These are phyloP conservation scores for Umimayanthus kanabou DNA, from an alignment of 92 coral and sea anemone genomes.

Conservation along the genomic window DNA sequence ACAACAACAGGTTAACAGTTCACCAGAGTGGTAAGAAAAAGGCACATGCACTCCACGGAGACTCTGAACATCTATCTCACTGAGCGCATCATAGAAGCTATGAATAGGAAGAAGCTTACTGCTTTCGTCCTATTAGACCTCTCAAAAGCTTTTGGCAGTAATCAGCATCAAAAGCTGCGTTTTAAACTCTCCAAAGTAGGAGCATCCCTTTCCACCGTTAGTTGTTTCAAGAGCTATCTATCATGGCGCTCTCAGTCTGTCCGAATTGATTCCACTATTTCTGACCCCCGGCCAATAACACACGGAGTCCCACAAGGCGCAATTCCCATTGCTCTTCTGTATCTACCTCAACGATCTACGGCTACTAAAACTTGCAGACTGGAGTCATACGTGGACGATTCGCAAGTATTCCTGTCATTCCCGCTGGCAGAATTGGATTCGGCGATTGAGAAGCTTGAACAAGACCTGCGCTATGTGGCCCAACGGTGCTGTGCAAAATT, in stretches of 20 bases:
- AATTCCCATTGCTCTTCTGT: too few species aligned
- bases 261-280: constrained; percentile 28
- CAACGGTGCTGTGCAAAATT: too few species aligned
- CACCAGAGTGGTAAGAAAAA: constrained; percentile 3
- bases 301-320: too few species aligned
- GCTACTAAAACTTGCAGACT: too few species aligned
- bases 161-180: constrained; percentile 26
- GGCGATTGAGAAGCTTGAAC: too few species aligned
- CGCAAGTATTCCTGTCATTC: too few species aligned
- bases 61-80: constrained; percentile 12
- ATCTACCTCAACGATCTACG: too few species aligned
- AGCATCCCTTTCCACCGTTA: constrained; percentile 25
- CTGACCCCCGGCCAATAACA: background rate
- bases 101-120: constrained; percentile 26
- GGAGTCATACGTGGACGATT: too few species aligned
- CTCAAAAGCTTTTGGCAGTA: constrained; percentile 25
- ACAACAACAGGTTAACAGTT: background rate
- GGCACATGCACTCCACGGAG: constrained; percentile 4
- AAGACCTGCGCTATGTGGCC: too few species aligned
- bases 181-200: constrained; percentile 28
- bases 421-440: too few species aligned
- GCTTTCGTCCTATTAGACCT: constrained; percentile 26
- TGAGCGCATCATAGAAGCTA: constrained; percentile 28
- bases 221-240: constrained; percentile 39
- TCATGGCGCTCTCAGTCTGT: constrained; percentile 36